Base-by-base conservation (phyloP, 2,888 invertebrate species). In the Myathropa florea region DNA sequence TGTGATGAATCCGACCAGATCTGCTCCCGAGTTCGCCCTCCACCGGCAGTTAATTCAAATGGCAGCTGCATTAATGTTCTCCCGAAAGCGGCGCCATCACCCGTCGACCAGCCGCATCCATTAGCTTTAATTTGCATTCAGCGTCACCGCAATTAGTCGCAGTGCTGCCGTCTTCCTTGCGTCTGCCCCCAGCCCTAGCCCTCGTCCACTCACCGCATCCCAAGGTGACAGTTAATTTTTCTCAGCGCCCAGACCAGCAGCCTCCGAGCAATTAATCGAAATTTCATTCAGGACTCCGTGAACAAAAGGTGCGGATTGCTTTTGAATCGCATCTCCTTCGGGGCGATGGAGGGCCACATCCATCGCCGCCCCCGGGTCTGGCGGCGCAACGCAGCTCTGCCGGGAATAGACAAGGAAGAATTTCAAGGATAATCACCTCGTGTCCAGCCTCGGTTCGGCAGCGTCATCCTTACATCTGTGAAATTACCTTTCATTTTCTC, bases 401-500 rank as follows among this genome's bases (percentile, higher is more conserved):
- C 73, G 77, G 26, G 81, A 77, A 60, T 67, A 70, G 85, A 75
- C 6, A 53, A 26, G 64, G 36, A 57, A 30, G 76, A 24, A 73
- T 64, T 68, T 81, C 71, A 81, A 65, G 79, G 79, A 80, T 80
- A 80, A 80, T 72, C 79, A 80, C 79, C 72, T 72, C 70, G 39
- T 60, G 79, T 72, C 67, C 67, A 67, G 67, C n/a, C 28, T 18
- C 39, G 46, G 60, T 24, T 36, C 6, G 46, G 46, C 46, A 46
- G 70, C 70, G 46, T 64, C 70, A 39, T 68, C 57, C 72, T 61
- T 73, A 73, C 82, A 90, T 91, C 90, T 89, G 90, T 89, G 89
- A 91, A 91, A 92, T 91, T 92, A 91, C 91, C 91, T 91, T 92
- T 91, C 91, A 91, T 91, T 91, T 91, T 91, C 88, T 90, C 90